A percentile compares a stretch with the other conserved stretches of the same genome.
These are phyloP conservation scores for Cinara cedri DNA, from an alignment of 2,888 invertebrate species.

Conservation along the genomic window DNA sequence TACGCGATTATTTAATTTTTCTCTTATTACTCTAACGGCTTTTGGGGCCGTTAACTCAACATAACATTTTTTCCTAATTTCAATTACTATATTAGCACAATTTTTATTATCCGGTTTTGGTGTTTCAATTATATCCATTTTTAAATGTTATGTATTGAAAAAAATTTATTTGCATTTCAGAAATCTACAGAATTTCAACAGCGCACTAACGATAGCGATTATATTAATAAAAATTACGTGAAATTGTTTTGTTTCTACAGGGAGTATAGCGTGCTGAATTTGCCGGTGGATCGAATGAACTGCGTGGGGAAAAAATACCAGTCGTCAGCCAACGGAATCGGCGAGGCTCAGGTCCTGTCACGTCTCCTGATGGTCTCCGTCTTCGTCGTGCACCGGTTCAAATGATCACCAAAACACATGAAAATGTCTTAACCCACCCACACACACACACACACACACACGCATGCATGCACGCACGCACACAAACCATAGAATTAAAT, in stretches of 20 bases:
- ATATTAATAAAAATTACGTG: too few species aligned
- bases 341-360: slow-evolving; percentile 20
- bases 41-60: too few species aligned
- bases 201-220: neutral
- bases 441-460: neutral
- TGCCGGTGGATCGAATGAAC: slow-evolving; percentile 83
- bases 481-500: neutral
- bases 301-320: slow-evolving; percentile 71
- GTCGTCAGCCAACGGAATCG: slow-evolving; percentile 58
- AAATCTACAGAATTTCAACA: too few species aligned
- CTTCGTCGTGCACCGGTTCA: slow-evolving; percentile 28
- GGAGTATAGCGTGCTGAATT: slow-evolving; percentile 80
- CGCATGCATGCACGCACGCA: neutral
- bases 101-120: too few species aligned
- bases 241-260: slow-evolving; percentile 28
- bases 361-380: slow-evolving; percentile 27
- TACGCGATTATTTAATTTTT: too few species aligned
- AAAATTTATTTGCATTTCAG: too few species aligned
- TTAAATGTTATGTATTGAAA: too few species aligned
- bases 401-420: neutral
- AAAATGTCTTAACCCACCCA: neutral
- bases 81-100: too few species aligned
- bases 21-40: too few species aligned
- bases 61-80: too few species aligned
- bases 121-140: too few species aligned